Base-by-base conservation (phyloP, 2,888 invertebrate genomes). In the Caenorhabditis sp. region DNA sequence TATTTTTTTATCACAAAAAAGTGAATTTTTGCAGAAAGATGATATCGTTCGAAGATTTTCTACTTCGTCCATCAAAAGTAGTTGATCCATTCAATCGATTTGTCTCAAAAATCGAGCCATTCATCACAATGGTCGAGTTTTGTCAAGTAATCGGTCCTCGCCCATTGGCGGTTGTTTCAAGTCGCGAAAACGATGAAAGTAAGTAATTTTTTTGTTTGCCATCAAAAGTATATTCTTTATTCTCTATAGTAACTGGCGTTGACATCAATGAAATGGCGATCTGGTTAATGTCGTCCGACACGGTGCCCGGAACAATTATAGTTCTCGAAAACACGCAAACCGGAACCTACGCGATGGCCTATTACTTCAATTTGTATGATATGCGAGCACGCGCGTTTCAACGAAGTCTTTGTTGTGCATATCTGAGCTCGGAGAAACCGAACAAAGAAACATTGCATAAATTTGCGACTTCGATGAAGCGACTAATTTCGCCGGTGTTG, bases 281-380 rank as follows among this genome's bases (percentile, higher is more conserved):
- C 8, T 86, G 85, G 85, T 56, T 85, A 49, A 86, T 85, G 85
- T 83, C 83, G 23, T 80, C 84, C 7, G 85, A 85, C 60, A 84
- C 83, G 38, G 73, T 78, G 7, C 77, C 66, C 25, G 84, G 84
- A 0, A 82, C 85, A 14, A 71, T 80, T 25, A 71, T 82, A 21
- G 77, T 73, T 20, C 60, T 85, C 14, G 85, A 80, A 61, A 86
- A 86, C 59, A 84, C 84, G 60, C 84, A 84, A 61, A 75, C 81
- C 58, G 85, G 80, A 7, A 64, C 85, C 14, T 80, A 83, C 56
- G 84, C 83, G 12, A 71, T 85, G 25, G 78, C 83, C 17, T 83
- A 86, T 53, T 79, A 86, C 66, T 77, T 77, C 26, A 81, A 80
- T 59, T 69, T 85, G 53, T 77, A 85, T 26, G 85, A 85, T 63